Percentiles rank a stretch among this genome's conserved stretches.
Evolutionary conservation across 53 echinoderm and acorn worm genomes (phyloP).

Genomic region (Arbacia lixula): DNA sequence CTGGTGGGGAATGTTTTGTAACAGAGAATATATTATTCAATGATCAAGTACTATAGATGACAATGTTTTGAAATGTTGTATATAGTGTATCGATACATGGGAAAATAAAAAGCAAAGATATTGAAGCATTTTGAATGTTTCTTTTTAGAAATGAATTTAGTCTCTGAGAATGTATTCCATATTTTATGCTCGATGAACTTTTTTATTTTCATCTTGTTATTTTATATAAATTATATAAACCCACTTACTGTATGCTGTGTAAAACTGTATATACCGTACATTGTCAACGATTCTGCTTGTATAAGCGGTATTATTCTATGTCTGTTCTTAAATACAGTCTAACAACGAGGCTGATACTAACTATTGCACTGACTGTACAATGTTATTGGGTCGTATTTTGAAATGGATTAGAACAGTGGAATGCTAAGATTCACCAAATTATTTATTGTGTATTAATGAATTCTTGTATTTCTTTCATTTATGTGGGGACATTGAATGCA

Average conservation of each 20-base stretch:
- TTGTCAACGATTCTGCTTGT: too few relatives aligned
- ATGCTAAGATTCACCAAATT: too few relatives aligned
- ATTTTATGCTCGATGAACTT: background rate
- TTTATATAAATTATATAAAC: slow-evolving; percentile 31
- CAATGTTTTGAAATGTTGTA: slow-evolving; percentile 43
- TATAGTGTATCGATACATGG: slow-evolving; percentile 26
- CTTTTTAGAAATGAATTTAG: slow-evolving; percentile 8
- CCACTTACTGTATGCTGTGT: slow-evolving; percentile 37
- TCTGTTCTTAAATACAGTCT: too few relatives aligned
- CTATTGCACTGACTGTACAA: too few relatives aligned
- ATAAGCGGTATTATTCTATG: too few relatives aligned
- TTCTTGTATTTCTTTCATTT: too few relatives aligned
- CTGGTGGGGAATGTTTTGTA: slow-evolving; percentile 1
- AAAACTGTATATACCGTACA: slow-evolving; percentile 25
- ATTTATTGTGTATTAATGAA: too few relatives aligned
- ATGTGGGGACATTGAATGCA: too few relatives aligned
- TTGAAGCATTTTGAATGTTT: background rate
- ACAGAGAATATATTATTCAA: slow-evolving; percentile 58
- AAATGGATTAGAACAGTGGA: too few relatives aligned
- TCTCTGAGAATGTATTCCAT: slow-evolving; percentile 39
- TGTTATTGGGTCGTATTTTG: too few relatives aligned
- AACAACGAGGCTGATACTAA: too few relatives aligned
- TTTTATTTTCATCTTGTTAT: slow-evolving; percentile 17
- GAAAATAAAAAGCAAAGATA: slow-evolving; percentile 3
- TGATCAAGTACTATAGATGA: slow-evolving; percentile 32